Conservation (phyloP, 2,888 invertebrate species). For the Aspidapion aeneum region DNA sequence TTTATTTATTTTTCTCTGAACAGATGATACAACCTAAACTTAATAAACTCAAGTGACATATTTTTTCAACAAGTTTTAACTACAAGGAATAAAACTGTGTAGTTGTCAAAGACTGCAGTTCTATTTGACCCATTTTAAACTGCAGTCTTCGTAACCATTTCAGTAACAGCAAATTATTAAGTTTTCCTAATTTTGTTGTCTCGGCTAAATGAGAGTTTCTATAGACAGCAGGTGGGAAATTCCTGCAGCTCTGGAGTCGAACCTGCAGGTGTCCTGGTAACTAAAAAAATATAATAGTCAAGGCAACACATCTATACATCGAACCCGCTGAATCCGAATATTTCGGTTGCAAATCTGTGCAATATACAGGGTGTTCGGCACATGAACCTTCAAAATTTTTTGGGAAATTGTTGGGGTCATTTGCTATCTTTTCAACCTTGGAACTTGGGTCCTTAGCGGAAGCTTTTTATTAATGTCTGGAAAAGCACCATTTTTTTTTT, state of each 20-base stretch:
- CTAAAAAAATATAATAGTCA: conserved; percentile 50
- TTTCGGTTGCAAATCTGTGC: too few species aligned
- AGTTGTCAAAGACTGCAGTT: conserved; percentile 88
- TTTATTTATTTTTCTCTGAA: too few species aligned
- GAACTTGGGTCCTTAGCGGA: too few species aligned
- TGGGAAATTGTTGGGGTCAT: too few species aligned
- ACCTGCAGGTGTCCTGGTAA: conserved; percentile 85
- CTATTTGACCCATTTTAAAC: conserved; percentile 98
- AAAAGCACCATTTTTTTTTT: too few species aligned
- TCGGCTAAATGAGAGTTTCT: conserved; percentile 47
- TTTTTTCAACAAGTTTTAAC: conserved; percentile 12
- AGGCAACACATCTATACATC: too few species aligned
- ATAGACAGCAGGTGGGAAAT: conserved; percentile 64
- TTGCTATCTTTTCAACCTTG: too few species aligned
- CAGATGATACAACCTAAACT: neutral
- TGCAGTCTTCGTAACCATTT: conserved; percentile 91
- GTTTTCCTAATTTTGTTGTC: conserved; percentile 44
- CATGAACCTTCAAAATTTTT: too few species aligned
- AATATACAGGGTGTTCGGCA: too few species aligned
- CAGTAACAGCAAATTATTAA: conserved; percentile 55
- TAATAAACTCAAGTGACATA: neutral
- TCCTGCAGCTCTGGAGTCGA: conserved; percentile 83
- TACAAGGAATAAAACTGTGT: conserved; percentile 83
- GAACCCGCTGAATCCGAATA: too few species aligned
- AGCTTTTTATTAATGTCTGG: too few species aligned